Evolutionary conservation across 2,113 vertebrate genomes (phyloP).

Genomic region (Aptenodytes patagonicus): DNA sequence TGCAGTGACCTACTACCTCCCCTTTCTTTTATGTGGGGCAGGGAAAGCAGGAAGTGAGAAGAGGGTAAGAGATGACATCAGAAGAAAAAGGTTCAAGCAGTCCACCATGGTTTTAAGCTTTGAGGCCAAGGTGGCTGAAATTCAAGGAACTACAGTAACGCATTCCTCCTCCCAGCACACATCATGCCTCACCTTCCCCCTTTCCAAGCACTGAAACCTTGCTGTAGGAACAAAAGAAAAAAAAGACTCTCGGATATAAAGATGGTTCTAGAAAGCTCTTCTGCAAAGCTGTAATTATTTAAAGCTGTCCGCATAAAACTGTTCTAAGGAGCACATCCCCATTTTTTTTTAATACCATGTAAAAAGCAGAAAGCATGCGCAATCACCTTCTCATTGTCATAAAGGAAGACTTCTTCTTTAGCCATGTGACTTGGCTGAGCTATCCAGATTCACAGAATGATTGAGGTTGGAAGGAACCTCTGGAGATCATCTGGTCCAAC

Average conservation of each 20-base stretch:
- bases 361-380: not conserved
- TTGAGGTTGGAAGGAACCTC: not conserved
- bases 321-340: not conserved
- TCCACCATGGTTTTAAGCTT: not conserved
- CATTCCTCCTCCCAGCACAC: not conserved
- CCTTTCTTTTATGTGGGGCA: not conserved
- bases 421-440: not conserved
- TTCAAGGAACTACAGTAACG: not conserved
- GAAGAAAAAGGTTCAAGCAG: not conserved
- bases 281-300: not conserved
- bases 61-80: not conserved
- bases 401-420: not conserved
- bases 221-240: not conserved
- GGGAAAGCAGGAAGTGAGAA: not conserved
- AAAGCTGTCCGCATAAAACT: not conserved
- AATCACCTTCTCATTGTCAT: not conserved
- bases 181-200: not conserved
- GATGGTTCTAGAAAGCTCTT: not conserved
- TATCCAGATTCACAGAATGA: not conserved
- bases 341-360: not conserved
- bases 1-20: not conserved
- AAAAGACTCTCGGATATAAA: not conserved
- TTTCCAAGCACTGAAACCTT: not conserved
- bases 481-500: not conserved
- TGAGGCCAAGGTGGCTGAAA: not conserved